Evolutionary conservation across 2,113 vertebrate species (phyloP).

Genomic region (Arizona elegans): DNA sequence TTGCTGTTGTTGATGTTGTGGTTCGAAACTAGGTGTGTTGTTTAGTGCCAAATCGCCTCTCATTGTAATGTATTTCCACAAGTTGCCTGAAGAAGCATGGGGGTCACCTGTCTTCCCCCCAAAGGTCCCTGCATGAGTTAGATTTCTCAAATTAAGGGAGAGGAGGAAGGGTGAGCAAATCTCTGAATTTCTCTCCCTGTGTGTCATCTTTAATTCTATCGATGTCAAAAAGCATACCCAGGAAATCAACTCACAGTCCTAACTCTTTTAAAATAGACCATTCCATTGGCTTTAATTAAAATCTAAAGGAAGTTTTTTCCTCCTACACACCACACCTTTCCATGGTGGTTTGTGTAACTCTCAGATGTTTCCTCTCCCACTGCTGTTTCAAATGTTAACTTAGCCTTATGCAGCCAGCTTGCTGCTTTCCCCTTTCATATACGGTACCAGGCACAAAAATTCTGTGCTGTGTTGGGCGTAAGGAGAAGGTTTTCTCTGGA

Average conservation of each 20-base stretch:
- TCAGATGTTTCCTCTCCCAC: background rate
- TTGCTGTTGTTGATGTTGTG: background rate
- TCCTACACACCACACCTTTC: background rate
- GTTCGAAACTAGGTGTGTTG: background rate
- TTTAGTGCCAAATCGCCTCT: background rate
- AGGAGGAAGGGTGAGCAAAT: background rate
- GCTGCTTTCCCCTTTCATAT: background rate
- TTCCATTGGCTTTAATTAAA: background rate
- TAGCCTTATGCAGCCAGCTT: background rate
- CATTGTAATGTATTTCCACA: background rate
- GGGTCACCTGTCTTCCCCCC: background rate
- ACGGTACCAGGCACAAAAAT: background rate
- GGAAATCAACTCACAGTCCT: conserved; percentile 18
- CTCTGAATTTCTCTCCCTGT: background rate
- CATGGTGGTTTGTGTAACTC: background rate
- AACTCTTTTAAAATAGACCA: conserved; percentile 41
- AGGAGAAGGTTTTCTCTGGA: background rate
- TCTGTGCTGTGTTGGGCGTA: background rate
- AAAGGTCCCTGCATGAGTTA: background rate
- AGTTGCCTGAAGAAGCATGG: background rate
- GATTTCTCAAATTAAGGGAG: background rate
- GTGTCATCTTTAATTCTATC: background rate
- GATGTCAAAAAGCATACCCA: background rate
- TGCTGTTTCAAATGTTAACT: background rate
- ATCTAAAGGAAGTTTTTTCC: background rate